Evolutionary conservation across 2,888 invertebrate genomes (phyloP).

Genomic region (Dicycla oo): DNA sequence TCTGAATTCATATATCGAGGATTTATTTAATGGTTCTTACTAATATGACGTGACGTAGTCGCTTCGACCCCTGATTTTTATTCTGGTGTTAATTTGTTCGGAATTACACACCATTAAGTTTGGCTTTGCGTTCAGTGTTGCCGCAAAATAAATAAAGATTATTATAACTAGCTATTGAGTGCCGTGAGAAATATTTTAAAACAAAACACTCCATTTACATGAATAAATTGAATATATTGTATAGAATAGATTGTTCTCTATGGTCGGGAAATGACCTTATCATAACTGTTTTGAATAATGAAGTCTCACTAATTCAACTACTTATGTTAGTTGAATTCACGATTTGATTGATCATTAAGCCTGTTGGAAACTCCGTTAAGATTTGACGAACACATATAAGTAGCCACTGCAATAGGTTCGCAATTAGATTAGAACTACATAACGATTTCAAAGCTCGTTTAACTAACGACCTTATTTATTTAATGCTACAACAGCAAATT

Average conservation of each 20-base stretch:
- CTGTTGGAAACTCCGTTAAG: neutral
- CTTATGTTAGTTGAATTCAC: neutral
- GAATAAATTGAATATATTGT: too few species aligned
- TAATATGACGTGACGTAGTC: conserved; percentile 73
- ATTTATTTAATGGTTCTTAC: conserved; percentile 60
- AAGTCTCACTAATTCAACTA: neutral
- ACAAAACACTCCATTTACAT: conserved; percentile 64
- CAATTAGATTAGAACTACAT: neutral
- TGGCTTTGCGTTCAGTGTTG: conserved; percentile 76
- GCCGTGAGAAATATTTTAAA: conserved; percentile 82
- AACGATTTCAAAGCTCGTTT: neutral
- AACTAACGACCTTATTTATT: neutral
- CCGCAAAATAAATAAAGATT: conserved; percentile 89
- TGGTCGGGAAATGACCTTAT: neutral
- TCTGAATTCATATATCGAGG: conserved; percentile 38
- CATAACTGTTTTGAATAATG: neutral
- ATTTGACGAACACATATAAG: neutral
- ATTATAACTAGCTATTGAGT: conserved; percentile 81
- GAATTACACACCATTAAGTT: conserved; percentile 87
- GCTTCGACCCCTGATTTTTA: conserved; percentile 80
- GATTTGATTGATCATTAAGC: neutral
- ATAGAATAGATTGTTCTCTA: conserved; percentile 8
- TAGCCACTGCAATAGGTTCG: neutral
- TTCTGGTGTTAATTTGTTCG: conserved; percentile 84
- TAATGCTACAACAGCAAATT: neutral